phyloP scores from a whole-genome alignment of 2,113 vertebrate species.

The Ovis canadensis region DNA sequence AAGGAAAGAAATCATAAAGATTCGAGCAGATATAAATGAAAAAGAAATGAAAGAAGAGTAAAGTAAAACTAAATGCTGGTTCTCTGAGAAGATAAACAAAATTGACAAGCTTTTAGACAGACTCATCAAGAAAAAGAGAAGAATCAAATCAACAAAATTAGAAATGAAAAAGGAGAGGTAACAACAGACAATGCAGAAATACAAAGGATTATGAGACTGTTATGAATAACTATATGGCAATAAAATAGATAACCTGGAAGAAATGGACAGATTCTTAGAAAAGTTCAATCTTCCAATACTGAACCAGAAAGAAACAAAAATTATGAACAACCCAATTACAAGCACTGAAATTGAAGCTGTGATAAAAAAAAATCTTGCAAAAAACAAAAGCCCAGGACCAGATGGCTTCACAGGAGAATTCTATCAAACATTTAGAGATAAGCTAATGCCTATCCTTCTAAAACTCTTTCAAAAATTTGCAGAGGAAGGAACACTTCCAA shows the following conservation, averaged over 20 bases:
- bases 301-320: background rate
- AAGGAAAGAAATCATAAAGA: background rate
- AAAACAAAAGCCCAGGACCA: background rate
- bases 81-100: background rate
- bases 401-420: background rate
- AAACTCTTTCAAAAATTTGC: background rate
- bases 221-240: background rate
- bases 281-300: background rate
- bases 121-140: background rate
- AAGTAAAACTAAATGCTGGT: background rate
- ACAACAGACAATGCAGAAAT: background rate
- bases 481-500: background rate
- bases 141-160: background rate
- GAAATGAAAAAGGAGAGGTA: background rate
- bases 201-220: background rate
- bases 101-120: background rate
- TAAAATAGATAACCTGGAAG: background rate
- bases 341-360: background rate
- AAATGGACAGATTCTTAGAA: background rate
- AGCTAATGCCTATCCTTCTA: background rate
- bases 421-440: background rate
- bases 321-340: background rate
- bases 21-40: background rate
- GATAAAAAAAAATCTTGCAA: background rate
- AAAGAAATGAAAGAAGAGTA: background rate